Base-by-base conservation (phyloP, 2,888 invertebrate genomes). In the Leptopilina myrica region DNA sequence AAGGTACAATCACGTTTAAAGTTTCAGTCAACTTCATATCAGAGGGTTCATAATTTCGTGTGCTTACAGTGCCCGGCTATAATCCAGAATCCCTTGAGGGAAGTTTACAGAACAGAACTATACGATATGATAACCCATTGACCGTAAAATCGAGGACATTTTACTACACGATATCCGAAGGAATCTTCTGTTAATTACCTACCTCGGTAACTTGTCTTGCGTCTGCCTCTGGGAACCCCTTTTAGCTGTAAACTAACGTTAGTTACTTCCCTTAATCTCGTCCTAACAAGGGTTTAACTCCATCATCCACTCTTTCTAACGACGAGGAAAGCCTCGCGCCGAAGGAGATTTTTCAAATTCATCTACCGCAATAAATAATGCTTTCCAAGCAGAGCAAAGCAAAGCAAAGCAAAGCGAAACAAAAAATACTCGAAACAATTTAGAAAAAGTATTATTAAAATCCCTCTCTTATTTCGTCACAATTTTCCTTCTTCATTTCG, bases 281-380 rank as follows among this genome's bases (percentile, higher is more conserved):
- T 76, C 86, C 85, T 88, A 88, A 88, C 87, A 87, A 87, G 88
- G 85, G 82, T 86, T 87, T 86, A 86, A 87, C 85, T 87, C 82
- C 69, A 79, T 86, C 85, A 80, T 83, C 59, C n/a, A 40, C 15
- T 76, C 43, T 46, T 26, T 40, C 46, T 49, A 64, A 49, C n/a
- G 69, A 33, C 43, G 43, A 43, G 43, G 9, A 66, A 43, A 43
- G 15, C 7, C n/a, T 66, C 15, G n/a, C 40, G 49, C 9, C 11
- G 49, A 49, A 9, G 12, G 49, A 49, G 65, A n/a, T 14, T 2
- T 33, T 66, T 65, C 15, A 43, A 66, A 43, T 43, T 43, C 43
- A 8, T 43, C 33, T 5, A 33, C 33, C 33, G 33, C 33, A 33
- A 33, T 33, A 33, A 33, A 33, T 33, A 33, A 33, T 33, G 33